Base-by-base conservation (phyloP, 1,140 invertebrate genomes). In the Drosophila lacertosa region DNA sequence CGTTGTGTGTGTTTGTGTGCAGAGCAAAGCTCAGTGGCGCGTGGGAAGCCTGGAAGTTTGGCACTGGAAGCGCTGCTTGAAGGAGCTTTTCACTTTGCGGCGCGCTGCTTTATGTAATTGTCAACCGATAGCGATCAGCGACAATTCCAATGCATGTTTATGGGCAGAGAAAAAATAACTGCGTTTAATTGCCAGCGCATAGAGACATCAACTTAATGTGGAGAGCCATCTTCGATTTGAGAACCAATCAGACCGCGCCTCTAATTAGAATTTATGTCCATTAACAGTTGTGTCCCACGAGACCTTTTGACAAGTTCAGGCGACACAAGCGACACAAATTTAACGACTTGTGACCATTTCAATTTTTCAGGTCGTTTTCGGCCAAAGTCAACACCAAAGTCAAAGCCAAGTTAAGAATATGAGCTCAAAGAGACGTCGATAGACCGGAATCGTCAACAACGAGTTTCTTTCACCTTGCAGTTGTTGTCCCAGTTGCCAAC, bases 381-480 rank as follows among this genome's bases (percentile, higher is more conserved):
- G 67, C 37, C 32, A 57, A 47, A 45, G 32, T 47, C 63, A 69
- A n/a, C n/a, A n/a, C n/a, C 26, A 29, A 2, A 29, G 26, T 29
- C 26, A 29, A 69, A 63, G 50, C 48, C 59, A 50, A 57, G 39
- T 32, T 32, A 13, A 13, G 20, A 44, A 16, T 11, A n/a, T 42
- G 22, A n/a, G 26, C 16, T n/a, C 44, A 58, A 67, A 50, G 24
- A 39, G 24, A 2, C 24, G 42, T 35, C 42, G 24, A 39, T 67
- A 66, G 79, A 83, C 78, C 79, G 74, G 79, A 83, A 71, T 83
- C 33, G 16, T 22, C 53, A 33, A 35, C 72, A 84, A 84, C 80
- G 57, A 86, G 80, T 84, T 84, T 86, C 80, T 69, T 74, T 86
- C 62, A 68, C 74, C 74, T 69, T 72, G 70, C 58, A 29, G 58